These are phyloP conservation scores for Aleiodes sp. DNA, from an alignment of 1,140 invertebrate genomes.

Conservation along the genomic window DNA sequence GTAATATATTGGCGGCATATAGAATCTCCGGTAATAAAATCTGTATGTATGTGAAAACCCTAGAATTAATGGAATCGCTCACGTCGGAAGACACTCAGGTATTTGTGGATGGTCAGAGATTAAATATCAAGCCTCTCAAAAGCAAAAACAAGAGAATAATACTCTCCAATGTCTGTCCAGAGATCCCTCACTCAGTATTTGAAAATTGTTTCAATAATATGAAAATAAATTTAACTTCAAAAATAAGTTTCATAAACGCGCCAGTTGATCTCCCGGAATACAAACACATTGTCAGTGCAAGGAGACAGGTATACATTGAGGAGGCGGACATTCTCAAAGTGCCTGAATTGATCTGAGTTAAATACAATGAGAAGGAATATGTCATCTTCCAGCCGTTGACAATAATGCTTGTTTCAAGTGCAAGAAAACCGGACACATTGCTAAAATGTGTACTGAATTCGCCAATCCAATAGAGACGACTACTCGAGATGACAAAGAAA, in stretches of 20 bases:
- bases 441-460: neutral
- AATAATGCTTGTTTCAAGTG: neutral
- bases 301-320: neutral
- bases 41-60: neutral
- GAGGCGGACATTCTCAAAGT: neutral
- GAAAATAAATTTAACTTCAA: neutral
- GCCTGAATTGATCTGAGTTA: neutral
- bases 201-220: neutral
- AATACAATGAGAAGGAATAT: neutral
- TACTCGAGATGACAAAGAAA: neutral
- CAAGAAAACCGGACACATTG: neutral
- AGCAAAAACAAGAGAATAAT: neutral
- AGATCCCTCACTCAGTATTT: neutral
- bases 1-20: neutral
- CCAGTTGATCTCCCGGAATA: neutral
- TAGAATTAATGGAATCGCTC: neutral
- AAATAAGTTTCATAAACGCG: neutral
- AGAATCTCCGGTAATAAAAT: neutral
- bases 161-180: neutral
- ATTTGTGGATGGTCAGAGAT: neutral
- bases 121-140: neutral
- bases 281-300: neutral
- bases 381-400: neutral
- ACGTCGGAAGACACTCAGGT: neutral
- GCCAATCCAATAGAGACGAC: neutral